phyloP scores from a whole-genome alignment of 2,888 invertebrate genomes.

The Drosophila pegasa region DNA sequence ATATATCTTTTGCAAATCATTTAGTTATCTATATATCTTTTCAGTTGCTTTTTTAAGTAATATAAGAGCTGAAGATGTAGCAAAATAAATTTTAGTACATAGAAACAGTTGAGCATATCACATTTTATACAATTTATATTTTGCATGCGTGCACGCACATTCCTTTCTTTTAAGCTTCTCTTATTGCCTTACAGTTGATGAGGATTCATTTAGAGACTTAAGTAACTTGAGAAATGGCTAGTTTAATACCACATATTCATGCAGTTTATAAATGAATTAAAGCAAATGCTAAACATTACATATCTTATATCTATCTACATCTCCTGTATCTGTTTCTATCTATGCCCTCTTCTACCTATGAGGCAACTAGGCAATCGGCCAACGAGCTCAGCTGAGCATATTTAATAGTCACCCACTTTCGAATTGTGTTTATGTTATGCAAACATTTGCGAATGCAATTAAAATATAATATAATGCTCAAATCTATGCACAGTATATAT shows the following conservation, averaged over 20 bases:
- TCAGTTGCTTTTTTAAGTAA: too few relatives aligned
- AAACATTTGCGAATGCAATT: slow-evolving; percentile 32
- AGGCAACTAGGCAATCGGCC: background rate
- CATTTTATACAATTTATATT: too few relatives aligned
- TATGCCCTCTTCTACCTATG: background rate
- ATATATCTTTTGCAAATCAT: too few relatives aligned
- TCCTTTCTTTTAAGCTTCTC: too few relatives aligned
- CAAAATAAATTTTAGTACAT: too few relatives aligned
- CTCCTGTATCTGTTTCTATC: background rate
- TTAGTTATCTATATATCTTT: too few relatives aligned
- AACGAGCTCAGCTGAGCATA: background rate
- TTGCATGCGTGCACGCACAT: too few relatives aligned
- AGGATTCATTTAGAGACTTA: background rate
- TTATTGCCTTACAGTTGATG: too few relatives aligned
- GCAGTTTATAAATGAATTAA: background rate
- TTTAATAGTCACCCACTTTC: background rate
- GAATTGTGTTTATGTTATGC: slow-evolving; percentile 15
- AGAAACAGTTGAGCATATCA: too few relatives aligned
- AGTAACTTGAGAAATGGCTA: background rate
- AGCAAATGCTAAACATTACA: background rate
- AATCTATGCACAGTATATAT: slow-evolving; percentile 1
- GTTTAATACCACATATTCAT: background rate
- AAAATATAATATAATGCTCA: slow-evolving; percentile 7
- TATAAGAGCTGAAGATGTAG: too few relatives aligned
- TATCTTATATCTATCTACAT: background rate